Evolutionary conservation across 2,888 invertebrate genomes (phyloP), one percentile per base, ranked within the genome.

Genomic region (Flexamia atlantica): DNA sequence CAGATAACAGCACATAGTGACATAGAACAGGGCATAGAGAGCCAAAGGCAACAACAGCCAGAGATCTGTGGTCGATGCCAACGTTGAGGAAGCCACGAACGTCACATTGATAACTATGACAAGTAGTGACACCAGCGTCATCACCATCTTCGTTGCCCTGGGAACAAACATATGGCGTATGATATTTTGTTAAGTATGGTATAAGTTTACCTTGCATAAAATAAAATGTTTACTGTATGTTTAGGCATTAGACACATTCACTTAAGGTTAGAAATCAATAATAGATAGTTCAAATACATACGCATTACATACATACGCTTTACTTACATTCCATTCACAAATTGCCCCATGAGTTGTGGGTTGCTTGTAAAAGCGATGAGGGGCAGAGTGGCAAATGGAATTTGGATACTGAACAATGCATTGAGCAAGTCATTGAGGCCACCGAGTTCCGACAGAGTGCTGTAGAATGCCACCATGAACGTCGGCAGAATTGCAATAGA

Each of bases 301-400:
- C n/a, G n/a, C n/a, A n/a, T n/a, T 36, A 4, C 36, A 36, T 7
- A 46, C 12, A 57, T 57, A 57, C 30, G 36, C 4, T 25, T 46
- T 57, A 83, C 85, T 85, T 36, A 95, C 95, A 93, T 87, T 91
- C 96, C 96, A 90, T 96, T 97, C 46, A 92, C 93, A 90, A 97
- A 97, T 87, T 95, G 94, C 46, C 95, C 95, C 97, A 97, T 97
- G 74, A 97, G 94, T 72, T 93, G 91, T 3, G 90, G 90, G 87
- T 95, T 95, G 83, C 96, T 95, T 0, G 97, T 97, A 89, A 97
- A 97, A 0, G 97, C 96, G 83, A 97, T 94, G 0, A 96, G 95
- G 7, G 97, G 97, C 85, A 97, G 92, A 2, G 95, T 93, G 0
- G 97, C 97, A 89, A 97, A 97, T 0, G 97, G 97, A 86, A 97